phyloP scores from a whole-genome alignment of 1,140 invertebrate species.

The Eriocheir sinensis region DNA sequence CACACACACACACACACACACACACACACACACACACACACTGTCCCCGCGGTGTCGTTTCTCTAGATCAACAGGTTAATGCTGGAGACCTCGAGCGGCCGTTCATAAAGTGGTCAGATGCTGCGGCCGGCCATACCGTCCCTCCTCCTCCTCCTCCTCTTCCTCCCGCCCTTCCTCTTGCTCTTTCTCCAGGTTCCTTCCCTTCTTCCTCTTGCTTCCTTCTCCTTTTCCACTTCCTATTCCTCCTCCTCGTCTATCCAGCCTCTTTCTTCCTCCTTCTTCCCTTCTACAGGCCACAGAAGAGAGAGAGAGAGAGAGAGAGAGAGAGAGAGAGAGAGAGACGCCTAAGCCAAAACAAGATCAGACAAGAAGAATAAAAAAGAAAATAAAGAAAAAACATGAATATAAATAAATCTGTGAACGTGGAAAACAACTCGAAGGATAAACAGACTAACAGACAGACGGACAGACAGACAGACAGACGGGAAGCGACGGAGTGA shows the following conservation, averaged over 20 bases:
- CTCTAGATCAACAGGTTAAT: conserved; percentile 41
- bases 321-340: not conserved
- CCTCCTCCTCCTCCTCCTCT: too few species aligned
- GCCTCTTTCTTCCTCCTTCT: too few species aligned
- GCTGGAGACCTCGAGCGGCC: not conserved
- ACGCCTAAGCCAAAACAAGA: not conserved
- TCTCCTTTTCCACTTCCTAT: too few species aligned
- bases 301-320: not conserved
- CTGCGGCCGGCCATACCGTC: not conserved
- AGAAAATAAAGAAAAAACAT: not conserved
- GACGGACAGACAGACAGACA: not conserved
- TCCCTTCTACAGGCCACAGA: too few species aligned
- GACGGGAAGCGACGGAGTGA: not conserved
- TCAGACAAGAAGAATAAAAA: not conserved
- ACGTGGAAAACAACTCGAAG: not conserved
- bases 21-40: not conserved
- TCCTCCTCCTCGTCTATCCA: too few species aligned
- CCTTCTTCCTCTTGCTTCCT: too few species aligned
- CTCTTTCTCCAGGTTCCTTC: not conserved
- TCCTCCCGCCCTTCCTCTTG: not conserved
- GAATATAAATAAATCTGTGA: not conserved
- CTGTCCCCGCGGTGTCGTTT: not conserved
- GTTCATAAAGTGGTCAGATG: conserved; percentile 35
- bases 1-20: not conserved
- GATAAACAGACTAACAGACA: not conserved